Conservation (phyloP, 2,113 vertebrate species). For the Gallinago undulata region DNA sequence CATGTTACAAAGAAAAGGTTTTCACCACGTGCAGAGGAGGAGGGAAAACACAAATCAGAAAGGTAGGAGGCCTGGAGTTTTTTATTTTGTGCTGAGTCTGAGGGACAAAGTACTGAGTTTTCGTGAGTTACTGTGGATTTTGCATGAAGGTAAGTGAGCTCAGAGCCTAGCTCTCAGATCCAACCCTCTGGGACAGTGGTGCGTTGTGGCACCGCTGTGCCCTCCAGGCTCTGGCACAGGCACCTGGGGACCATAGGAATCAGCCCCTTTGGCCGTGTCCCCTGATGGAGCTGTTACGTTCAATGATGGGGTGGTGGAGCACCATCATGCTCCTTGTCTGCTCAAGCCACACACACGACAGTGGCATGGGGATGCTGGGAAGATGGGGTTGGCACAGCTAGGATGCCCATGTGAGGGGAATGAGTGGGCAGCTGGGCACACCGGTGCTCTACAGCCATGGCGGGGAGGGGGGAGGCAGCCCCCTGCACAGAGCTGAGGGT, state of each 20-base stretch:
- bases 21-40: background rate
- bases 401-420: background rate
- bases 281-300: fast-evolving
- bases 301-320: fast-evolving
- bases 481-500: background rate
- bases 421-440: background rate
- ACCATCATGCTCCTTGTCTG: fast-evolving
- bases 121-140: background rate
- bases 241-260: fast-evolving
- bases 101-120: background rate
- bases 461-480: no score
- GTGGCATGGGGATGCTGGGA: background rate
- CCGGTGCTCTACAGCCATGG: fast-evolving
- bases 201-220: background rate
- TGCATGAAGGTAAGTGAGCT: background rate
- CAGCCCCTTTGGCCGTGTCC: background rate
- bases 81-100: background rate
- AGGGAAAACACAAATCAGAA: background rate
- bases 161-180: background rate
- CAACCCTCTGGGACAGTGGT: background rate
- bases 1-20: background rate
- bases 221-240: background rate
- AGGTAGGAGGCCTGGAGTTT: background rate
- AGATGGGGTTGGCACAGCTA: background rate
- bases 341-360: fast-evolving